These are phyloP conservation scores for Odontocerum albicorne DNA, from an alignment of 2,888 invertebrate species.

Conservation along the genomic window DNA sequence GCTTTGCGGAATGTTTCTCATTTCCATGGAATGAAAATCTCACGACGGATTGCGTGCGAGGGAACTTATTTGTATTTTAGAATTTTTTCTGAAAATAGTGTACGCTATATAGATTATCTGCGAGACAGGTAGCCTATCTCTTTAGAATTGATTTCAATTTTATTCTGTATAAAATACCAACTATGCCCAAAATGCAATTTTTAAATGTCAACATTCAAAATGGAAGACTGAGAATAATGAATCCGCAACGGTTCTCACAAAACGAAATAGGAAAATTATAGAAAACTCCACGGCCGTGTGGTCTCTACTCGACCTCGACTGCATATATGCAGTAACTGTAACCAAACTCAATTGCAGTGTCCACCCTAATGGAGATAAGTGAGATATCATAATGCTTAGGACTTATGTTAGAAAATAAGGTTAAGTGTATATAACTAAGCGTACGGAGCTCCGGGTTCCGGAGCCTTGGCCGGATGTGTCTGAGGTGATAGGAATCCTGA, in stretches of 20 bases:
- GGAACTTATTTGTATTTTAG: no score
- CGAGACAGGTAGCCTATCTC: no score
- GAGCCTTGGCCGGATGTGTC: conserved; percentile 33
- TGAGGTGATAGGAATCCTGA: conserved; percentile 29
- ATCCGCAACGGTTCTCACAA: background rate
- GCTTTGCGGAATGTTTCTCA: background rate
- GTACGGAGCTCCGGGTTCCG: conserved; percentile 29
- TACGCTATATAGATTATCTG: background rate
- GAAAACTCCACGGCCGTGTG: no score
- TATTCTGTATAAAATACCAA: background rate
- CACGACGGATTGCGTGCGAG: no score
- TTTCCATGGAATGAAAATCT: no score
- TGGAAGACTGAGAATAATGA: conserved; percentile 12
- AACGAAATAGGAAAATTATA: no score
- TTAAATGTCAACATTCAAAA: conserved; percentile 5
- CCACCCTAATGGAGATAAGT: background rate
- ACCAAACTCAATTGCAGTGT: background rate
- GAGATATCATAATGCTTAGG: conserved; percentile 2
- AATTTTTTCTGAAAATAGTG: no score
- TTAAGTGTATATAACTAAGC: conserved; percentile 21
- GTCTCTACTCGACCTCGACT: no score
- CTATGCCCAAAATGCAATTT: background rate
- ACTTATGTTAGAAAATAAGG: conserved; percentile 19
- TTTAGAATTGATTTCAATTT: background rate
- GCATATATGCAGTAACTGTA: no score